Percentiles rank a stretch among this genome's conserved stretches.
phyloP scores from a whole-genome alignment of 2,888 invertebrate genomes.

The Byasa hedistus region DNA sequence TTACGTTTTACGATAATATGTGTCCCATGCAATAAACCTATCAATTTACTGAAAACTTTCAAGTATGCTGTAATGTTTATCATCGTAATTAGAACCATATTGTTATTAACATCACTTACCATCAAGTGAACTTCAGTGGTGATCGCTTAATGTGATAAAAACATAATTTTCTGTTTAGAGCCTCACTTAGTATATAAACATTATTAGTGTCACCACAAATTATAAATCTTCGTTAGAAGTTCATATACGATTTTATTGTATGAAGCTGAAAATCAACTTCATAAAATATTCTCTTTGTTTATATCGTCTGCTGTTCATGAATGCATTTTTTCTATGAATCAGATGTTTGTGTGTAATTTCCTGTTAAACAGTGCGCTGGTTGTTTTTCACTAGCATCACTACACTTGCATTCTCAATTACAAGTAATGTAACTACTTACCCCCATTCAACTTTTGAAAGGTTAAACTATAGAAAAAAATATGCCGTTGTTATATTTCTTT shows the following conservation, averaged over 20 bases:
- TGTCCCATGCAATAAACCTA: slow-evolving; percentile 15
- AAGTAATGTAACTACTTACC: neutral
- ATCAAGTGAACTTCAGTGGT: no score
- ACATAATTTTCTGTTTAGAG: no score
- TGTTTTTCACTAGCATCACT: neutral
- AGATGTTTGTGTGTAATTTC: slow-evolving; percentile 18
- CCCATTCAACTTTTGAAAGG: neutral
- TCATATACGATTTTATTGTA: neutral
- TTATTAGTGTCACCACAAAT: no score
- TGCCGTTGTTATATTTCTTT: neutral
- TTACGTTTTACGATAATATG: slow-evolving; percentile 11
- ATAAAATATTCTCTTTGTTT: neutral
- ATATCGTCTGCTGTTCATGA: slow-evolving; percentile 1
- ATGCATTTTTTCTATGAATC: slow-evolving; percentile 31
- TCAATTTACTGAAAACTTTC: no score
- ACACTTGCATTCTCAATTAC: neutral
- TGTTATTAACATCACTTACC: no score
- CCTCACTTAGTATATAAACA: no score
- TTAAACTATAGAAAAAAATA: neutral
- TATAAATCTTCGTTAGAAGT: no score
- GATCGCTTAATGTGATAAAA: no score
- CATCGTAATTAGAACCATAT: no score
- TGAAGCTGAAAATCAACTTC: neutral
- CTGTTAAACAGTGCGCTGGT: slow-evolving; percentile 5
- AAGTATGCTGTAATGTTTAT: no score